Base-by-base conservation (phyloP, 2,797 vertebrate genomes). In the Pangasius djambal region DNA sequence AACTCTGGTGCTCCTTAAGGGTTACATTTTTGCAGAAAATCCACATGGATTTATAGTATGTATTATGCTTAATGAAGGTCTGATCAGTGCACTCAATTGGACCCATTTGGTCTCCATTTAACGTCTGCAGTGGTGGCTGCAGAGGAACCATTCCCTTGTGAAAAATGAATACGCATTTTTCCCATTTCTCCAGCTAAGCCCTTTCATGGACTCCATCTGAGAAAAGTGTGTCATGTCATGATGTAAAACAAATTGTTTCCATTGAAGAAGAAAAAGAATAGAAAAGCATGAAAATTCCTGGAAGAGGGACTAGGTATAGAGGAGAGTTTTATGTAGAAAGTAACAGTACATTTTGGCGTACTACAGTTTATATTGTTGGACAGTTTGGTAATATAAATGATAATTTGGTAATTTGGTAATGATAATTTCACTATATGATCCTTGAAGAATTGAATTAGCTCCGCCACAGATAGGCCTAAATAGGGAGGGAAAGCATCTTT, bases 81-180 rank as follows among this genome's bases (percentile, higher is more conserved):
- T 92, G 89, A 91, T 94, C 86, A 91, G 16, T 82, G 91, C 92
- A 94, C 83, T 78, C 88, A 94, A 93, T 93, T 90, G 83, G 90
- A 91, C 83, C 87, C 61, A 77, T 89, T 89, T 89, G 55, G 88
- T 88, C 57, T 90, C 88, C 88, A 77, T 87, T 87, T 89, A 88
- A 88, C 88, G 44, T 88, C 85, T 88, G 52, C 40, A 63, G 69
- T 72, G 67, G 84, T 40, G 81, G 70, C 90, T 88, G 63, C 88
- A 59, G 85, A 84, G 52, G 83, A 86, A 61, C 84, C 86, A 12
- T 37, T 57, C 87, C 72, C 81, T 74, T 79, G 85, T 81, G 86
- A 88, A 44, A 77, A 87, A 84, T 69, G 20, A 86, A 91, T 84
- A 63, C 1, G 31, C 89, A 83, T 67, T 65, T 75, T 90, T 77